Evolutionary conservation across 2,113 vertebrate genomes (phyloP).

Genomic region (Xiphophorus maculatus): DNA sequence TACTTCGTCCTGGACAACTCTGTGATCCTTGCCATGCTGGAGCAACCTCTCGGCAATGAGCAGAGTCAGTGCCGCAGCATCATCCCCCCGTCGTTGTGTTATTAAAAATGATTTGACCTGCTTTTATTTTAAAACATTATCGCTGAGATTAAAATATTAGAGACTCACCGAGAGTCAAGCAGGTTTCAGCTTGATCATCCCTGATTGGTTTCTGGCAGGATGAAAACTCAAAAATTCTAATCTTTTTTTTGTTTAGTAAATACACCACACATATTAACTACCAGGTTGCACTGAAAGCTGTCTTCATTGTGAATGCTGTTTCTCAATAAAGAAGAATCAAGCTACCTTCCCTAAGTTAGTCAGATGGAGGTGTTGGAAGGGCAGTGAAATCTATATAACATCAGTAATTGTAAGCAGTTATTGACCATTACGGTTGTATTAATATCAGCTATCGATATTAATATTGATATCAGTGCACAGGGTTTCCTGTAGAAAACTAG

Average conservation of each 20-base stretch:
- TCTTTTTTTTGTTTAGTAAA: neutral
- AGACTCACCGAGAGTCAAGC: neutral
- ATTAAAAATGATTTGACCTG: neutral
- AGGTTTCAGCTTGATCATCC: too few species aligned
- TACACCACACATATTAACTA: neutral
- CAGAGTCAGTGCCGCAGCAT: constrained; percentile 85
- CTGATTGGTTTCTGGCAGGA: neutral
- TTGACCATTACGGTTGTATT: too few species aligned
- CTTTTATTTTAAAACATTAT: neutral
- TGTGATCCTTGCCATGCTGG: constrained; percentile 95
- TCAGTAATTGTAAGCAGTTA: too few species aligned
- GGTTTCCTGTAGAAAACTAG: neutral
- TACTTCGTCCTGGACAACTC: constrained; percentile 97
- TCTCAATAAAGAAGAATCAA: neutral
- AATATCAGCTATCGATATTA: too few species aligned
- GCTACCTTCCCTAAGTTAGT: neutral
- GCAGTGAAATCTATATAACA: neutral
- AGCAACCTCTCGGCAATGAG: constrained; percentile 95
- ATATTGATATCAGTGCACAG: too few species aligned
- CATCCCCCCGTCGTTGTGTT: neutral
- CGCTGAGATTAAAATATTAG: neutral
- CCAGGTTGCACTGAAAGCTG: neutral
- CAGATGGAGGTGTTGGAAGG: neutral
- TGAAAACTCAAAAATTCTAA: neutral
- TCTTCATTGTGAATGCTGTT: neutral